Base-by-base conservation (phyloP, 2,888 invertebrate species). In the Lymantria monacha region DNA sequence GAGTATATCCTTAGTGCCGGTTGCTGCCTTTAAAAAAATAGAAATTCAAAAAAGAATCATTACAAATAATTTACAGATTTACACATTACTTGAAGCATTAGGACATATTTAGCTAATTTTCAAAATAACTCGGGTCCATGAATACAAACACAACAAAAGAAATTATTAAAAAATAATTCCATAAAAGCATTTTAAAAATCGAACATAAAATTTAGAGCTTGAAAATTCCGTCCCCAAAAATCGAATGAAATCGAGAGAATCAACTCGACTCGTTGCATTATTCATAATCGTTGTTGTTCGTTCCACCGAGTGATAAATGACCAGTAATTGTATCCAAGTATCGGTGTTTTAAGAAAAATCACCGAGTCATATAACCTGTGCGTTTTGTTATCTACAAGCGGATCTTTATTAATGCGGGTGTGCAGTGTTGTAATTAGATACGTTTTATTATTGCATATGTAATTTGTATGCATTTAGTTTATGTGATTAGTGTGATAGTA, bases 311-410 rank as follows among this genome's bases (percentile, higher is more conserved):
- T 83, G 82, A 85, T 85, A 81, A 84, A 86, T 81, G 76, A 72
- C 74, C 65, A 47, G 77, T 85, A 85, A 86, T 86, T 85, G 85
- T 83, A 73, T 65, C 72, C 70, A 62, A 63, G 74, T 79, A 82
- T 82, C 76, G 72, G 66, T 74, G 76, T 72, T 78, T 74, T 66
- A 70, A 73, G 79, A 83, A 82, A 83, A 82, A 85, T 83, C 61
- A 70, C 67, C 65, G 61, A 66, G 69, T 81, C 78, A 75, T 69
- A 66, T 64, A 66, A 59, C 49, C 51, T 44, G 48, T 14, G 36
- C 51, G 52, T 53, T 60, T 37, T 33, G 52, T 70, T 33, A 65
- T 72, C 70, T 49, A 37, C 44, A 45, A 37, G 33, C 50, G 40
- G 42, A 61, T 61, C 56, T 59, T 52, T 57, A 59, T 65, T 56